A percentile compares a stretch with the other conserved stretches of the same genome.
These are phyloP conservation scores for Dermochelys coriacea DNA, from an alignment of 2,797 vertebrate species.

Conservation along the genomic window DNA sequence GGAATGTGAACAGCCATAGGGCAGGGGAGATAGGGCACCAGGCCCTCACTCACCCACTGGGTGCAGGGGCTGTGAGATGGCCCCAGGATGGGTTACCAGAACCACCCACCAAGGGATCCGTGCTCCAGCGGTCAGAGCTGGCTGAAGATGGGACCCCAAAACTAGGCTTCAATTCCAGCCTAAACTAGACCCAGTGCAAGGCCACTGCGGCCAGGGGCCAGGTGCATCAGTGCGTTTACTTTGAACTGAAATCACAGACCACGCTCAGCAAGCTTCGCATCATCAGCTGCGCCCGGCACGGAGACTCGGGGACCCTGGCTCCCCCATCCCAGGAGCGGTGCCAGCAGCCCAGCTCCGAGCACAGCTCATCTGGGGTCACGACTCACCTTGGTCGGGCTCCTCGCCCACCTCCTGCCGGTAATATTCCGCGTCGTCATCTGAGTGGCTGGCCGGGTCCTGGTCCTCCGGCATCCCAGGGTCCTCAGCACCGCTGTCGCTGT, in stretches of 20 bases:
- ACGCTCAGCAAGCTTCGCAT: background rate
- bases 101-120: accelerated
- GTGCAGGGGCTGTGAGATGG: background rate
- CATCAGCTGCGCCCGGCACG: background rate
- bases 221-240: conserved; percentile 23
- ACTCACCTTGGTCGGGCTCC: conserved; percentile 90
- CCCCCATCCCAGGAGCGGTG: accelerated
- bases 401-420: conserved; percentile 91
- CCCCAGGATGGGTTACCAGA: background rate
- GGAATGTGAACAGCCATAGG: background rate
- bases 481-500: conserved; percentile 87
- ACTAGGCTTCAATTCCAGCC: background rate
- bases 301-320: no score
- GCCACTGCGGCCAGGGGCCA: no score
- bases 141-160: background rate
- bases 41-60: no score
- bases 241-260: background rate
- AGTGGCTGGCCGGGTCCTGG: conserved; percentile 61
- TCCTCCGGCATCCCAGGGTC: conserved; percentile 86
- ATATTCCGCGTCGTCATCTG: conserved; percentile 89
- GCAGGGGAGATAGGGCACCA: background rate
- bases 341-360: accelerated
- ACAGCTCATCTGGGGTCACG: no score
- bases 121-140: background rate
- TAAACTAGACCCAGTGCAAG: no score